These are phyloP conservation scores for Lumbricus terrestris DNA, from an alignment of 2,888 invertebrate species.

Conservation along the genomic window DNA sequence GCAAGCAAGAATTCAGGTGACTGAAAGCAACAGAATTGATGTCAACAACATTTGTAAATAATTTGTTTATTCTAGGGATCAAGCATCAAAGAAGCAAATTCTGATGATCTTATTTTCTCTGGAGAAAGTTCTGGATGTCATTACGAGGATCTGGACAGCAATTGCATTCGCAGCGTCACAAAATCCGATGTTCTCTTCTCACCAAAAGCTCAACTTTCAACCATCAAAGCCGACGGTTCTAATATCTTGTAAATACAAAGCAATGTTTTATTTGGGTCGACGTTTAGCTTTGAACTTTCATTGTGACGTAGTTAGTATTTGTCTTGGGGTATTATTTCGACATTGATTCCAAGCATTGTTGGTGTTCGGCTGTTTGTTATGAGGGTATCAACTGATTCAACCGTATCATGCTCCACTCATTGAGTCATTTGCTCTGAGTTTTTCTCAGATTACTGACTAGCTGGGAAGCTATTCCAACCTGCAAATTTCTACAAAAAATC, in stretches of 20 bases:
- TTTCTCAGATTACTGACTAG: too few relatives aligned
- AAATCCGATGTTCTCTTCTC: slow-evolving; percentile 5
- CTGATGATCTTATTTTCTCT: slow-evolving; percentile 24
- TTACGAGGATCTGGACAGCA: neutral
- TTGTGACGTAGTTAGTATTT: too few relatives aligned
- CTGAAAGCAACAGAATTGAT: neutral
- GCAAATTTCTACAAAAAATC: too few relatives aligned
- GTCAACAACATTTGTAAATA: neutral
- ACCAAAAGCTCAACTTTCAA: neutral
- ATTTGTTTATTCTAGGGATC: neutral
- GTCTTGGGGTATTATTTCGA: too few relatives aligned
- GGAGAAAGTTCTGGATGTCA: slow-evolving; percentile 15
- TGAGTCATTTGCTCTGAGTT: too few relatives aligned
- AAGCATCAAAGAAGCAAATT: neutral
- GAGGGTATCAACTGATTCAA: too few relatives aligned
- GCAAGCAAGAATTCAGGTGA: neutral
- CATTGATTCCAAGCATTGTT: too few relatives aligned
- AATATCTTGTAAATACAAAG: neutral
- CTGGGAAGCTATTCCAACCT: too few relatives aligned
- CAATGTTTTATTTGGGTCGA: neutral
- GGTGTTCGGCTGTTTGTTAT: too few relatives aligned
- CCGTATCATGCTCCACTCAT: too few relatives aligned
- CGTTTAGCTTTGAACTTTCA: neutral
- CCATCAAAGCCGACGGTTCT: neutral
- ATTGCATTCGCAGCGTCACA: neutral